These are phyloP conservation scores for Talpa occidentalis DNA, from an alignment of 2,113 vertebrate genomes.

Conservation along the genomic window DNA sequence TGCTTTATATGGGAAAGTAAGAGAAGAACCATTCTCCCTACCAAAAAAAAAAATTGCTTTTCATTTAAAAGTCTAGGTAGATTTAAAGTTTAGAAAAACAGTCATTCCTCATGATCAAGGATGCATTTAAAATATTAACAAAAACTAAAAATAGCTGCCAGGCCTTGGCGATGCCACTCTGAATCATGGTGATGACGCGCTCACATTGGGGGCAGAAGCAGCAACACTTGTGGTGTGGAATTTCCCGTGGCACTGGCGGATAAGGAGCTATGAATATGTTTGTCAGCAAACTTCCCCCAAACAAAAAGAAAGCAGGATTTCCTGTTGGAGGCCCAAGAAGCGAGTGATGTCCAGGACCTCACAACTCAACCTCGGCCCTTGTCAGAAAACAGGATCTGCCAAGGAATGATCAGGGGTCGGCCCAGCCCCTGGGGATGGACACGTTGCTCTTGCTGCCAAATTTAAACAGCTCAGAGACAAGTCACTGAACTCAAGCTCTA, in stretches of 20 bases:
- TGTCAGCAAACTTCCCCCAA: slow-evolving; percentile 56
- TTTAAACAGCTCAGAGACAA: slow-evolving; percentile 34
- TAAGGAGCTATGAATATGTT: slow-evolving; percentile 19
- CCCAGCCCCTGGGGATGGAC: background rate
- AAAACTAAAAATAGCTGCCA: slow-evolving; percentile 4
- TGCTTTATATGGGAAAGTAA: slow-evolving; percentile 2
- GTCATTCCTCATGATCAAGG: background rate
- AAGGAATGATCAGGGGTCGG: background rate
- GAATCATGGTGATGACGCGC: background rate
- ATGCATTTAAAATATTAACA: slow-evolving; percentile 10
- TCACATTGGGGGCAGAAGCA: slow-evolving; percentile 8
- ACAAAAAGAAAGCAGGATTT: slow-evolving; percentile 72
- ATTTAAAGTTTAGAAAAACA: slow-evolving; percentile 32
- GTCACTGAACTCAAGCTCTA: background rate
- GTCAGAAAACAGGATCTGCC: slow-evolving; percentile 59
- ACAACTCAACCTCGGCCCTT: background rate
- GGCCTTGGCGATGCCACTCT: background rate
- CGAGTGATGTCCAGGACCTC: background rate
- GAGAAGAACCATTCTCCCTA: background rate
- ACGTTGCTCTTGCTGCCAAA: slow-evolving; percentile 38
- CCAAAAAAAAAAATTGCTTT: background rate
- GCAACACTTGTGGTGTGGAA: slow-evolving; percentile 31
- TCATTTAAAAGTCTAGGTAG: slow-evolving; percentile 28
- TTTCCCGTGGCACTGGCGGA: slow-evolving; percentile 57
- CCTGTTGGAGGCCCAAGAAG: slow-evolving; percentile 33